phyloP scores from a whole-genome alignment of 2,888 invertebrate genomes.

The Ashinkailepas kermadecensis region DNA sequence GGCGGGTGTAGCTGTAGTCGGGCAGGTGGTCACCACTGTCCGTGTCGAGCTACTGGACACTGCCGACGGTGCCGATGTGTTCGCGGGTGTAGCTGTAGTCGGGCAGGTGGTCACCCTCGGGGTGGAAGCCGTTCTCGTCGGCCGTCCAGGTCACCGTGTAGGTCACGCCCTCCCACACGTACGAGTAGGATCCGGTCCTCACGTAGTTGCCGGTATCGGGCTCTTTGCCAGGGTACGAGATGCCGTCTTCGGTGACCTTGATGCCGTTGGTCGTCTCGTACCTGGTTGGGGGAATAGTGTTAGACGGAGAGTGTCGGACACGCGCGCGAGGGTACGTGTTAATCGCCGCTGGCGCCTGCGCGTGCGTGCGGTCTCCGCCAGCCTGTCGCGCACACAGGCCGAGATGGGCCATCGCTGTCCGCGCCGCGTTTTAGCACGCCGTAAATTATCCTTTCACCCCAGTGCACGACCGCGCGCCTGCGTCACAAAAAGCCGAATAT shows the following conservation, averaged over 20 bases:
- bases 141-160: slow-evolving; percentile 18
- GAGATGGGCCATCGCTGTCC: not conserved
- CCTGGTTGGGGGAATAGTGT: not conserved
- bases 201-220: slow-evolving; percentile 19
- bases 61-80: too few relatives aligned
- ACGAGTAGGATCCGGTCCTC: slow-evolving; percentile 16
- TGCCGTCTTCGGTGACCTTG: not conserved
- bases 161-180: slow-evolving; percentile 17
- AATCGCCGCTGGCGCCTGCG: not conserved
- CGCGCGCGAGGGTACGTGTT: not conserved
- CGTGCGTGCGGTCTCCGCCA: not conserved
- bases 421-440: not conserved
- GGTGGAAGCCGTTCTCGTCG: slow-evolving; percentile 20
- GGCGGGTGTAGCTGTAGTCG: too few relatives aligned
- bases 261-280: slow-evolving; percentile 11
- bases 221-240: not conserved
- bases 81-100: not conserved
- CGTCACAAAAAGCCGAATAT: not conserved
- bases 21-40: too few relatives aligned
- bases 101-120: slow-evolving; percentile 3
- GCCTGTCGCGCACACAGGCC: not conserved
- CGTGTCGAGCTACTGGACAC: too few relatives aligned
- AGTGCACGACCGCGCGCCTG: not conserved
- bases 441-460: not conserved
- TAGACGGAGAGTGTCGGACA: not conserved